phyloP scores from a whole-genome alignment of 2,113 vertebrate species.

The Oncorhynchus kisutch region DNA sequence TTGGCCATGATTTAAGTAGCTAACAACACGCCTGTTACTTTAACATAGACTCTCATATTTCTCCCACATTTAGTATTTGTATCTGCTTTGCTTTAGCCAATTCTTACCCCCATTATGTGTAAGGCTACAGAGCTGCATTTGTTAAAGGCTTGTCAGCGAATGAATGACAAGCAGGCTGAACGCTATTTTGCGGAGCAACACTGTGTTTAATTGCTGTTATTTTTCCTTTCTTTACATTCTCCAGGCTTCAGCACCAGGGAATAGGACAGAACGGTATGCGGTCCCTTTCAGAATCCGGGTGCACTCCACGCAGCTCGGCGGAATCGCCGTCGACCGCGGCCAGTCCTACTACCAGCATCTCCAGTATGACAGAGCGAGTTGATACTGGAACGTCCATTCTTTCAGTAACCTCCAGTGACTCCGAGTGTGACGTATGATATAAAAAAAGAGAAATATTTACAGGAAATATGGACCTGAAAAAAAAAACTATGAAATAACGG shows the following conservation, averaged over 20 bases:
- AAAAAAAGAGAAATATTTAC: slow-evolving; percentile 79
- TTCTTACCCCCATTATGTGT: slow-evolving; percentile 55
- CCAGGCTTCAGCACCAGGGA: slow-evolving; percentile 97
- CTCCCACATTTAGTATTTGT: slow-evolving; percentile 55
- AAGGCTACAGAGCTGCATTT: slow-evolving; percentile 50
- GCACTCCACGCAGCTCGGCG: slow-evolving; percentile 95
- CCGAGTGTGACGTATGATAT: slow-evolving; percentile 99
- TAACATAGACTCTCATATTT: slow-evolving; percentile 38
- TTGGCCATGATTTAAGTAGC: background rate
- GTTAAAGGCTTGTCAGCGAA: slow-evolving; percentile 67
- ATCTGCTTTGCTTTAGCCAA: slow-evolving; percentile 27
- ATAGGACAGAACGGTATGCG: slow-evolving; percentile 97
- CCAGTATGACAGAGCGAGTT: slow-evolving; percentile 94
- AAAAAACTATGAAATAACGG: slow-evolving; percentile 80
- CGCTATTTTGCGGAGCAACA: slow-evolving; percentile 65
- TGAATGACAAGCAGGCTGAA: slow-evolving; percentile 65
- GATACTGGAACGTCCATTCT: slow-evolving; percentile 97
- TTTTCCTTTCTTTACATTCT: slow-evolving; percentile 49
- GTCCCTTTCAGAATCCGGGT: slow-evolving; percentile 94
- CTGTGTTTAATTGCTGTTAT: slow-evolving; percentile 71
- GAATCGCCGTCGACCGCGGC: slow-evolving; percentile 97
- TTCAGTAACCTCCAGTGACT: slow-evolving; percentile 99
- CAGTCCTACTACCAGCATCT: slow-evolving; percentile 97
- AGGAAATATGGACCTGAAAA: slow-evolving; percentile 80
- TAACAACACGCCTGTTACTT: slow-evolving; percentile 12